Base-by-base conservation (phyloP, 1,140 invertebrate genomes). In the Lycorma delicatula region DNA sequence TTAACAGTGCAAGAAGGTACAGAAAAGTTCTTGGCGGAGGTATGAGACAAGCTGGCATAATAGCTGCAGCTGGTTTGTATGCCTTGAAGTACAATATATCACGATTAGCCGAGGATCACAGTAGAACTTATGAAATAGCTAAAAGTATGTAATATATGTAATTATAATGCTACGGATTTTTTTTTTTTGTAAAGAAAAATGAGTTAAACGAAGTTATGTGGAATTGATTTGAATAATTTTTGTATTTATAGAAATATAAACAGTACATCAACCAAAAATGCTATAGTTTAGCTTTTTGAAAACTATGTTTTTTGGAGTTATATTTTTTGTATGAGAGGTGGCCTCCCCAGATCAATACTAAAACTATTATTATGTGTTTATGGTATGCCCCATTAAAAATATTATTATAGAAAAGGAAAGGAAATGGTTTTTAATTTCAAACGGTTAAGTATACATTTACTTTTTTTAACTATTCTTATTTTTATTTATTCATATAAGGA, bases 21-120 rank as follows among this genome's bases (percentile, higher is more conserved):
- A 77, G 93, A 11, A 97, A 97, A 73, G 87, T 83, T 41, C 67
- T 98, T 12, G 95, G 95, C 11, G 94, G 94, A 20, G 93, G 86
- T 0, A 91, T 95, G 91, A 75, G 93, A 56, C 93, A 97, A 75
- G 81, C 77, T 18, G 95, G 95, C 5, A 75, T 96, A 25, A 67
- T 97, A 6, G 94, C 93, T 1, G 92, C 91, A 0, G 87, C 92
- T 18, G 92, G 91, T 2, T 63, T 94, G 0, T 82, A 91, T 11
- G 86, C 89, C 0, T 66, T 97, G 9, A 84, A 93, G 13, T 78
- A 86, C 54, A 82, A 85, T 54, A 77, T 86, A 1, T 82, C 86
- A 0, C 72, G 79, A 34, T 73, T 97, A 20, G 64, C 63, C 3
- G 71, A 81, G 0, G 93, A 97, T 73, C 93, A 98, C 71, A 70